Conservation (phyloP, 92 coral and sea anemone genomes). For the Siderastrea radians region DNA sequence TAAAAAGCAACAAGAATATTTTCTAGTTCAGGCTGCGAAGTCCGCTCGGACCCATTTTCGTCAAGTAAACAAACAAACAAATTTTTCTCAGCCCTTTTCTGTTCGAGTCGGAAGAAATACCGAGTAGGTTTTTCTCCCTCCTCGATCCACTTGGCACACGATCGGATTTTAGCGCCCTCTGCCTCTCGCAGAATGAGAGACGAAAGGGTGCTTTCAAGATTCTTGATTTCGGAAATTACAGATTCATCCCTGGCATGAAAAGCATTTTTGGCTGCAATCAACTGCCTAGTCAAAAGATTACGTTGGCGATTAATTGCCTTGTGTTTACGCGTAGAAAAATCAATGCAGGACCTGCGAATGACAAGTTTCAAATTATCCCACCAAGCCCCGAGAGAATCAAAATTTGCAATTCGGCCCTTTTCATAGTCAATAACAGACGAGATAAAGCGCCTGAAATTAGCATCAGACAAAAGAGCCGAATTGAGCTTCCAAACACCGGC, state of each 20-base stretch:
- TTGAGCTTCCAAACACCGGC: conserved; percentile 27
- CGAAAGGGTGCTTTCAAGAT: neutral
- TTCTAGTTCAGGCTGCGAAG: neutral
- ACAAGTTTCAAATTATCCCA: neutral
- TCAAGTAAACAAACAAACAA: neutral
- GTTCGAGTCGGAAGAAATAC: conserved; percentile 3
- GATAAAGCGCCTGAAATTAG: neutral
- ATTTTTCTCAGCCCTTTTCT: conserved; percentile 3
- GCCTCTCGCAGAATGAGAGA: neutral
- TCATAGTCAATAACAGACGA: neutral
- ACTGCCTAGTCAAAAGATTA: neutral
- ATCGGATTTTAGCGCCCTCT: conserved; percentile 8
- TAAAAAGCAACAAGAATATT: neutral
- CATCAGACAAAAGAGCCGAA: neutral
- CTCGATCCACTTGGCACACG: conserved; percentile 17
- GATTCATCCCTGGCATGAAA: neutral
- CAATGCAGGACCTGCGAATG: neutral
- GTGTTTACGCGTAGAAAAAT: neutral
- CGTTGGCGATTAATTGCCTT: neutral
- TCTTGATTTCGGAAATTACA: fast-evolving
- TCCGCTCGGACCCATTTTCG: neutral
- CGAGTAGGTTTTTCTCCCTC: conserved; percentile 33
- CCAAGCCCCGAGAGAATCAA: conserved; percentile 4
- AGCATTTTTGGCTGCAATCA: neutral
- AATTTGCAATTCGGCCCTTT: neutral